These are phyloP conservation scores for Steinernema feltiae DNA, from an alignment of 1,140 invertebrate genomes.

Conservation along the genomic window DNA sequence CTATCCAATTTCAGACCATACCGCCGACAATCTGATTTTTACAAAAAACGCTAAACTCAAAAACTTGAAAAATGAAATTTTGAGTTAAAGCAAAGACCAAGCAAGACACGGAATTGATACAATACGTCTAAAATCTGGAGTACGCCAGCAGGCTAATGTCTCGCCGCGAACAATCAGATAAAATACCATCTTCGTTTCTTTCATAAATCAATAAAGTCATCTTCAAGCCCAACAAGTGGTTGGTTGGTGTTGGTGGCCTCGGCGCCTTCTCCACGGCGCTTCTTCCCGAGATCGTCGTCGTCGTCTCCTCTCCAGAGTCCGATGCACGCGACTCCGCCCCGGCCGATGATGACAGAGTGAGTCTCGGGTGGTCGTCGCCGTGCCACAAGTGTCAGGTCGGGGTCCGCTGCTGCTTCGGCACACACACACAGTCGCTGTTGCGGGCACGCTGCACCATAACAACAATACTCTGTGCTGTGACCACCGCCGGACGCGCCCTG, in stretches of 20 bases:
- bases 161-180: neutral
- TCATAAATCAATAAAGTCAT: constrained; percentile 10
- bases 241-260: neutral
- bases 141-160: no score
- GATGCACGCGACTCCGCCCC: neutral
- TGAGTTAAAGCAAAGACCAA: neutral
- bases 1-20: no score
- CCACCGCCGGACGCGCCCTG: neutral
- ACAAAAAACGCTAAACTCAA: neutral
- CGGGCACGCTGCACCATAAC: neutral
- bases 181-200: neutral
- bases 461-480: constrained; percentile 2
- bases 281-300: neutral
- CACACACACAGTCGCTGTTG: neutral
- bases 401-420: no score
- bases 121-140: neutral
- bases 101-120: neutral
- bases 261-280: neutral
- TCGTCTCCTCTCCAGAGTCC: neutral
- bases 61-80: neutral
- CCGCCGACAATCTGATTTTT: no score
- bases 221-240: neutral
- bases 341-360: neutral
- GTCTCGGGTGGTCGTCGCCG: neutral
- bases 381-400: neutral